phyloP scores from a whole-genome alignment of 2,888 invertebrate species.

The Pegoplata infirma region DNA sequence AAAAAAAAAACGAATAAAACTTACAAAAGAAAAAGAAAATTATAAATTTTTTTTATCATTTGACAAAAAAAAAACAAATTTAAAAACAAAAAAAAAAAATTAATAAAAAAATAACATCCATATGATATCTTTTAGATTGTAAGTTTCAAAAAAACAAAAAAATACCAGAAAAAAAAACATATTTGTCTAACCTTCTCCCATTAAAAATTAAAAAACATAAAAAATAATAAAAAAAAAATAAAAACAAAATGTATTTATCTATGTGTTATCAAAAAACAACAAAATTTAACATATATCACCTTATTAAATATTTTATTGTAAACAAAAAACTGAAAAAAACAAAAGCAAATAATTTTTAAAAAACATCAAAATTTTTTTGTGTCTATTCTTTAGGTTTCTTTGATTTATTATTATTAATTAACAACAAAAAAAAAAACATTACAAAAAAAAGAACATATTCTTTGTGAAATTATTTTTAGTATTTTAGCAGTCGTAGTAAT shows the following conservation, averaged over 20 bases:
- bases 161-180: slow-evolving; percentile 9
- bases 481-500: neutral
- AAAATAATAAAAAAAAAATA: too few relatives aligned
- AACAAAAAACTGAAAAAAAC: neutral
- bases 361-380: neutral
- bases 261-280: slow-evolving; percentile 44
- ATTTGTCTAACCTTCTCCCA: slow-evolving; percentile 22
- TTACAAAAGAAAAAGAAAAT: slow-evolving; percentile 24
- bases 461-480: neutral
- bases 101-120: slow-evolving; percentile 31
- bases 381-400: neutral
- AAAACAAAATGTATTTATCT: slow-evolving; percentile 44
- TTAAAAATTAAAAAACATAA: slow-evolving; percentile 18
- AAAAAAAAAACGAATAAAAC: neutral
- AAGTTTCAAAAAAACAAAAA: slow-evolving; percentile 36
- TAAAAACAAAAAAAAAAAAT: slow-evolving; percentile 8
- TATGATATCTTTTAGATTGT: slow-evolving; percentile 52
- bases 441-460: neutral
- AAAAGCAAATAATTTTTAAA: neutral
- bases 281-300: neutral
- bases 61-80: slow-evolving; percentile 25
- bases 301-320: slow-evolving; percentile 14
- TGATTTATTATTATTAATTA: neutral
- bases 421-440: neutral
- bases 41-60: slow-evolving; percentile 43